phyloP scores from a whole-genome alignment of 2,113 vertebrate species.

The Crotalus tigris region DNA sequence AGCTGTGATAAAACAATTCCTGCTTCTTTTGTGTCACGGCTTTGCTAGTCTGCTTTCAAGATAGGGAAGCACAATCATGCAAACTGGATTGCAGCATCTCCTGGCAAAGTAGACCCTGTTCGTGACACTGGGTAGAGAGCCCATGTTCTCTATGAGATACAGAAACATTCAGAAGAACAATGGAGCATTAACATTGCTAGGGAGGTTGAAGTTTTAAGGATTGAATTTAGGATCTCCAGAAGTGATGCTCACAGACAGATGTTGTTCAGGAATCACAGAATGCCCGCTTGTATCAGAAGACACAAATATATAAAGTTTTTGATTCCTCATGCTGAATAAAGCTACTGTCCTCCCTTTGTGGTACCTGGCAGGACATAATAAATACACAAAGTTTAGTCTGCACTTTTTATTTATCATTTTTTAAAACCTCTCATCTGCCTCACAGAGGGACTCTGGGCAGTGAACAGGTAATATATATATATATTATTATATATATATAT shows the following conservation, averaged over 20 bases:
- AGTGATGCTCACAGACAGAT: too few relatives aligned
- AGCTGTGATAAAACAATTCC: neutral
- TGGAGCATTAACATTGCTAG: neutral
- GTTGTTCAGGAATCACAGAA: neutral
- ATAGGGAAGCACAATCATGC: neutral
- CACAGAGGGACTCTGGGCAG: neutral
- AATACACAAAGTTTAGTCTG: neutral
- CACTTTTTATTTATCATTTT: neutral
- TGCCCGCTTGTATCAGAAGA: neutral
- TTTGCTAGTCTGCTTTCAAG: neutral
- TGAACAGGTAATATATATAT: neutral
- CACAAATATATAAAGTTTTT: neutral
- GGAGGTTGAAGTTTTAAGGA: neutral
- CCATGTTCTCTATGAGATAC: neutral
- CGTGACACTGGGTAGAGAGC: neutral
- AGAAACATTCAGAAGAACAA: slow-evolving; percentile 1
- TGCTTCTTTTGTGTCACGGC: neutral
- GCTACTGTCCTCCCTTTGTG: neutral
- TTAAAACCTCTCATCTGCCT: neutral
- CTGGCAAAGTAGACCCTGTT: neutral
- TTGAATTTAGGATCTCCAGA: neutral
- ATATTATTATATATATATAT: too few relatives aligned
- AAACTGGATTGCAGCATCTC: slow-evolving; percentile 8
- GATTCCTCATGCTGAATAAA: neutral
- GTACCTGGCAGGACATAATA: neutral